Evolutionary conservation across 23 tunicate species (phyloP), one percentile per base, ranked within the genome.

Genomic region (Pegea sp.): DNA sequence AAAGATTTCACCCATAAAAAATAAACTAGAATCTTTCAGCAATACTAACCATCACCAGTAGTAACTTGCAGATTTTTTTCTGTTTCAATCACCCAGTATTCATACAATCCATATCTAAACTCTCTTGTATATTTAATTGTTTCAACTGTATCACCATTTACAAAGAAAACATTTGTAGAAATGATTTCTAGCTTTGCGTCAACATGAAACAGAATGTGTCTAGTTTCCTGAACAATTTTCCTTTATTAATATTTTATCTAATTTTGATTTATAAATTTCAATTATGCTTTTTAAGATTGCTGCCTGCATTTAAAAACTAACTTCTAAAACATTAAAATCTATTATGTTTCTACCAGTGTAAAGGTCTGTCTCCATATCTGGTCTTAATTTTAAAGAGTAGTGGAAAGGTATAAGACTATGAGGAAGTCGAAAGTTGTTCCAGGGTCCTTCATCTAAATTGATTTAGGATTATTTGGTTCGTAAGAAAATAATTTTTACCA

Each of bases 271-370:
- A 8, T 8, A 38, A 16, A 38, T 38, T 11, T 38, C 11, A 8
- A n/a, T n/a, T n/a, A n/a, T n/a, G n/a, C n/a, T n/a, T n/a, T n/a
- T n/a, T n/a, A n/a, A n/a, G n/a, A n/a, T n/a, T n/a, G n/a, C n/a
- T n/a, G n/a, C 19, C 19, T 50, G 6, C 56, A 13, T 20, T 50
- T 20, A 25, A 26, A 46, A 24, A 38, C 56, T 61, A 34, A 84
- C 95, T 66, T 67, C 4, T 34, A 64, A 33, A 18, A 74, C 46
- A 3, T 18, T 58, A 27, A 84, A 22, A 5, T 53, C 60, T 63
- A 84, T 84, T 1, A 62, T 86, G 44, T 72, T 84, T 29, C 55
- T 54, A 11, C 95, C 95, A 2, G 95, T 84, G 67, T 73, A 84
- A n/a, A 28, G 42, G 52, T 84, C 76, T 7, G 71, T 68, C 28